Evolutionary conservation across 2,888 invertebrate genomes (phyloP).

Genomic region (Eudasyphora cyanicolor): DNA sequence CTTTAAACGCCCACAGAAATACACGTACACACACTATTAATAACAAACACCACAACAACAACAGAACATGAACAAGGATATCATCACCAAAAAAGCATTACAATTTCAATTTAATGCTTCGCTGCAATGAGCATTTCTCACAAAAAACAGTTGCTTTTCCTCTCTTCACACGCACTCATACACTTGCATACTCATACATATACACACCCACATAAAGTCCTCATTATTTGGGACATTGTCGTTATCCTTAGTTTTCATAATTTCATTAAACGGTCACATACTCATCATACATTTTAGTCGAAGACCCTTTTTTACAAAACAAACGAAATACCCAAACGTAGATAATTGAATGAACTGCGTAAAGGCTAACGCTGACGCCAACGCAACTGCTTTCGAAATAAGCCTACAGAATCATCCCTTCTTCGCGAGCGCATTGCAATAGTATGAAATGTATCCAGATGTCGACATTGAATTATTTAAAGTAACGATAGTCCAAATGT

Average conservation of each 20-base stretch:
- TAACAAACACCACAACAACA: background rate
- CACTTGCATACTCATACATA: background rate
- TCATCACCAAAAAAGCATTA: constrained; percentile 44
- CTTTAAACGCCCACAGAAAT: background rate
- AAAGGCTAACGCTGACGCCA: too few relatives aligned
- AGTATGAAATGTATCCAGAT: constrained; percentile 54
- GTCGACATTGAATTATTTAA: constrained; percentile 55
- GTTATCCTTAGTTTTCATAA: constrained; percentile 33
- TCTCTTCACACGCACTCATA: constrained; percentile 33
- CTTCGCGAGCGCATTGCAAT: background rate
- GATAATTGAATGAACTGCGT: background rate
- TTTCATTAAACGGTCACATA: constrained; percentile 34
- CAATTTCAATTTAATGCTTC: constrained; percentile 62
- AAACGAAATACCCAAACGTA: too few relatives aligned
- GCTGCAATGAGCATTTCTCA: constrained; percentile 39
- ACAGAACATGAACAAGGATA: too few relatives aligned
- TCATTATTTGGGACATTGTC: background rate
- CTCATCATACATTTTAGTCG: background rate
- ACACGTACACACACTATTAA: too few relatives aligned
- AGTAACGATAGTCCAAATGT: constrained; percentile 23
- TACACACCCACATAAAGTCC: background rate
- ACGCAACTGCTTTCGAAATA: constrained; percentile 6
- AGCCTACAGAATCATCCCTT: background rate
- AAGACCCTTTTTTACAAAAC: background rate
- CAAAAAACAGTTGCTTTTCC: constrained; percentile 38